Evolutionary conservation across 1,140 invertebrate genomes (phyloP), one percentile per base, ranked within the genome.

Genomic region (Drosophila pachea): DNA sequence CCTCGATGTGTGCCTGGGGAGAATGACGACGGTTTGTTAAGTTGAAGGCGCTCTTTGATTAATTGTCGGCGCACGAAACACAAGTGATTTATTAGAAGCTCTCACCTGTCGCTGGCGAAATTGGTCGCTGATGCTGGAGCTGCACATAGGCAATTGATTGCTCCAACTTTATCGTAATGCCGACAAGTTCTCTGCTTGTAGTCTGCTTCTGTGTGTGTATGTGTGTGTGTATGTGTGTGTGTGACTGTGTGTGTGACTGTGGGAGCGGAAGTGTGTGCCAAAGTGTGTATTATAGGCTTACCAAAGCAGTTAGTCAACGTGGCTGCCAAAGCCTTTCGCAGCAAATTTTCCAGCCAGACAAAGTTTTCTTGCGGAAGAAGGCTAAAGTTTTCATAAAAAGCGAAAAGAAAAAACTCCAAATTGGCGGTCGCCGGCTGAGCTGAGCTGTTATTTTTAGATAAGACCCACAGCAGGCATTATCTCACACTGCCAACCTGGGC

Each of bases 401-500:
- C 22, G 22, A 22, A 22, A 22, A 22, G 22, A 22, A 22, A 43
- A 12, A 43, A 43, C 75, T 78, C 22, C 72, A 72, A 82, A 84
- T 78, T 78, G 64, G 48, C 52, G 52, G 56, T 66, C 9, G 16
- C 45, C 22, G 22, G 22, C 22, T 52, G 66, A 56, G 61, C 48
- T 64, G 68, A 78, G 64, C 71, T 72, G 63, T 68, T 84, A 78
- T 82, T 83, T 82, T 68, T 50, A 78, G 79, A 78, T 84, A 84
- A 78, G 75, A 48, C 43, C 71, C 36, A 48, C 40, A 35, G 33
- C 35, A 55, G 52, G 14, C 54, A 66, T 58, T 62, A 55, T 45
- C 68, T 40, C 14, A 31, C 11, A 14, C 29, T 35, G 38, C 3
- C n/a, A 11, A 29, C 14, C 56, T 53, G 40, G 14, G 2, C 36